Percentiles rank a stretch among this genome's conserved stretches.
phyloP scores from a whole-genome alignment of 2,888 invertebrate species.

The Apamea crenata region DNA sequence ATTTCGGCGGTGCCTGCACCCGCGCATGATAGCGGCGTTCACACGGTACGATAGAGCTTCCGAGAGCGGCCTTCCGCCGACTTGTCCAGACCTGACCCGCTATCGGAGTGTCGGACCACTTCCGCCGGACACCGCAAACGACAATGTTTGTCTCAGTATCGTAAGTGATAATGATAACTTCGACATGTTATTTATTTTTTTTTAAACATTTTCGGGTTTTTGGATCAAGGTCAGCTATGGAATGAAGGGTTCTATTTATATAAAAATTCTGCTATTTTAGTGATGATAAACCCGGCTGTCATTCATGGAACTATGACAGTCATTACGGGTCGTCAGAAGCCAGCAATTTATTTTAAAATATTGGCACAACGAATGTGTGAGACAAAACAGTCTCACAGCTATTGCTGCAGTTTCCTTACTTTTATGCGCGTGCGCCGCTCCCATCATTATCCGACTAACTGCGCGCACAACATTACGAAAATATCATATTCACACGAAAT shows the following conservation, averaged over 20 bases:
- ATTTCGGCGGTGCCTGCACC: conserved; percentile 56
- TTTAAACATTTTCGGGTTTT: conserved; percentile 27
- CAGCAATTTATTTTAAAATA: conserved; percentile 4
- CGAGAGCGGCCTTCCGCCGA: conserved; percentile 80
- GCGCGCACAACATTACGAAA: conserved; percentile 66
- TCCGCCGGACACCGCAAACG: conserved; percentile 87
- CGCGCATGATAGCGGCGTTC: conserved; percentile 76
- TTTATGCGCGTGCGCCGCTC: conserved; percentile 58
- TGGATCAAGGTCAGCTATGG: conserved; percentile 57
- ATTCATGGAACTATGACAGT: no score
- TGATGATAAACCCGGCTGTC: no score
- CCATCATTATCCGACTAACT: conserved; percentile 60
- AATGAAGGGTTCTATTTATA: conserved; percentile 1
- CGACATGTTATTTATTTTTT: conserved; percentile 27
- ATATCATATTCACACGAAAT: conserved; percentile 69
- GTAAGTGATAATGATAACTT: conserved; percentile 58
- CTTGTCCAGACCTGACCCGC: conserved; percentile 83
- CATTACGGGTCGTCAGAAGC: no score
- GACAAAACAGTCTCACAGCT: conserved; percentile 46
- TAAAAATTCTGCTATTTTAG: background rate
- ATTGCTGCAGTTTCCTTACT: conserved; percentile 53
- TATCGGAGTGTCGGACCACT: conserved; percentile 84
- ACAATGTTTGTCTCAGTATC: conserved; percentile 64
- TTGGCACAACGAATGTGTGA: conserved; percentile 43
- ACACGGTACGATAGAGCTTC: conserved; percentile 84